Conservation (phyloP, 2,797 vertebrate species). For the Pristis pectinata region DNA sequence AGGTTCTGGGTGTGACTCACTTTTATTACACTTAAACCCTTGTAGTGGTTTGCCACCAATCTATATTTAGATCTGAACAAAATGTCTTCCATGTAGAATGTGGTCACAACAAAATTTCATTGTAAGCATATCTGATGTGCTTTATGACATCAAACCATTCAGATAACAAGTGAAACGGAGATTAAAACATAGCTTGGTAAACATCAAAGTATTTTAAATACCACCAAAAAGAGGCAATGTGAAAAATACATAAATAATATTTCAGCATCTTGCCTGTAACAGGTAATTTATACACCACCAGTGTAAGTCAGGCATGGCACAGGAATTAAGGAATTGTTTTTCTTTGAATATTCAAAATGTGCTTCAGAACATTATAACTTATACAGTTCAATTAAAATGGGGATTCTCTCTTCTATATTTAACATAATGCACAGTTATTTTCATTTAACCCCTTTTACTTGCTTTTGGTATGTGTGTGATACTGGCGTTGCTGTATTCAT, state of each 20-base stretch:
- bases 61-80: slow-evolving; percentile 28
- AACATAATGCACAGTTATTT: neutral
- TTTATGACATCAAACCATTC: neutral
- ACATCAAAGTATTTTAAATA: slow-evolving; percentile 8
- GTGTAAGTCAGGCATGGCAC: neutral
- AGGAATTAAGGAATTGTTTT: neutral
- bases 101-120: neutral
- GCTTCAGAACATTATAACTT: neutral
- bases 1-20: neutral
- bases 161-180: neutral
- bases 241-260: neutral
- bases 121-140: neutral
- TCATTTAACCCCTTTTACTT: neutral
- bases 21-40: neutral
- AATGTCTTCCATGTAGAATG: neutral
- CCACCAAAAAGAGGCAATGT: neutral
- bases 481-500: neutral
- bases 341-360: neutral
- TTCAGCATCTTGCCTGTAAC: neutral
- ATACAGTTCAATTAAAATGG: neutral
- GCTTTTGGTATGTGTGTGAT: neutral
- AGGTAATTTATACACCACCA: neutral
- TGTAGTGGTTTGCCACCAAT: neutral
- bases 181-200: neutral
- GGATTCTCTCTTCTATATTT: neutral